These are phyloP conservation scores for Nymphalis polychloros DNA, from an alignment of 2,888 invertebrate species.

Conservation along the genomic window DNA sequence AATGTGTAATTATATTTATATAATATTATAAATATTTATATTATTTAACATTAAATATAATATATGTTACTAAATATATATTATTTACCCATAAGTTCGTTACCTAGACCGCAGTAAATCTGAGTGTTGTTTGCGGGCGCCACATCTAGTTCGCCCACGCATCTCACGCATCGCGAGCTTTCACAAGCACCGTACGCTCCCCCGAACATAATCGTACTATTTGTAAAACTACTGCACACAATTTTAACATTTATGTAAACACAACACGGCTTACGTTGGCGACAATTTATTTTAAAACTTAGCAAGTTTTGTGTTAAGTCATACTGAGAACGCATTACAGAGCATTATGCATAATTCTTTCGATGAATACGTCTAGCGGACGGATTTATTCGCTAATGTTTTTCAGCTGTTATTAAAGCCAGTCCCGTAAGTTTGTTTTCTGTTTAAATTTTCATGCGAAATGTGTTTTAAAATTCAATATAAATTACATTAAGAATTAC, in stretches of 20 bases:
- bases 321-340: constrained; percentile 35
- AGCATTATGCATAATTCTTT: constrained; percentile 43
- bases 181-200: constrained; percentile 64
- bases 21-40: too few species aligned
- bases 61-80: too few species aligned
- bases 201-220: constrained; percentile 47
- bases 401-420: constrained; percentile 35
- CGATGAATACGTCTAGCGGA: constrained; percentile 37
- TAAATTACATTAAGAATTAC: too few species aligned
- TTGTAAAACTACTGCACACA: constrained; percentile 39
- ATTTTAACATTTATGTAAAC: constrained; percentile 40
- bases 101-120: constrained; percentile 42
- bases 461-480: neutral
- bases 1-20: too few species aligned
- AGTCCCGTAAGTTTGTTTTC: constrained; percentile 16
- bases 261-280: constrained; percentile 37
- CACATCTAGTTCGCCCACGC: constrained; percentile 74
- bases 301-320: constrained; percentile 14
- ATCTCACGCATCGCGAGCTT: constrained; percentile 71
- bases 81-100: constrained; percentile 25
- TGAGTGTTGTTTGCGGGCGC: constrained; percentile 55
- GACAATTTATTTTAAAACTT: constrained; percentile 25
- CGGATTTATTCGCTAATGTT: constrained; percentile 42
- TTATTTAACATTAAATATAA: too few species aligned
- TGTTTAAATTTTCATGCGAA: constrained; percentile 18